Conservation (phyloP, 2,888 invertebrate genomes). For the Brenthis ino region DNA sequence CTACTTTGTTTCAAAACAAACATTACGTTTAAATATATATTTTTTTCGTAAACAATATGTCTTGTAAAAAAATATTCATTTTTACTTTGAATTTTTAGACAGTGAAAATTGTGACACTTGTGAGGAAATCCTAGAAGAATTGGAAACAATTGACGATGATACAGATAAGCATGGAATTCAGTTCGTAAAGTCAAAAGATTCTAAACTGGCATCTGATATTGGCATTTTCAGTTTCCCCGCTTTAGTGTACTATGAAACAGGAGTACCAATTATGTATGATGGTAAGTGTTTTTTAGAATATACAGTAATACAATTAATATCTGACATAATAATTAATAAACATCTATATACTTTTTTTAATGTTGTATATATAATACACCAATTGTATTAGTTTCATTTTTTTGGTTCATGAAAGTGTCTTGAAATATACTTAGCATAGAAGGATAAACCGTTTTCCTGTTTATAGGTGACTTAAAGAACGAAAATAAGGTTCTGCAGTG, state of each 20-base stretch:
- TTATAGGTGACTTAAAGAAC: slow-evolving; percentile 96
- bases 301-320: neutral
- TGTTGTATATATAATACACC: too few species aligned
- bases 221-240: slow-evolving; percentile 96
- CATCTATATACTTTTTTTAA: neutral
- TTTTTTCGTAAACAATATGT: neutral
- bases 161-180: slow-evolving; percentile 96
- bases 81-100: slow-evolving; percentile 74
- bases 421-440: neutral
- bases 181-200: slow-evolving; percentile 96
- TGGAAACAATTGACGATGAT: slow-evolving; percentile 96
- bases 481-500: slow-evolving; percentile 97
- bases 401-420: too few species aligned
- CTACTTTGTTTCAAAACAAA: neutral
- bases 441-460: slow-evolving; percentile 59
- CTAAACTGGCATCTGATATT: slow-evolving; percentile 93
- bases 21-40: neutral
- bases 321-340: neutral
- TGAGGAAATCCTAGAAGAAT: slow-evolving; percentile 90
- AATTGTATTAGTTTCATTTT: too few species aligned
- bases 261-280: slow-evolving; percentile 96
- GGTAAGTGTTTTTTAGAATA: slow-evolving; percentile 84
- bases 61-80: neutral
- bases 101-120: slow-evolving; percentile 94
- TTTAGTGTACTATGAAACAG: slow-evolving; percentile 95